Evolutionary conservation across 2,113 vertebrate species (phyloP).

Genomic region (Lepidothrix coronata): DNA sequence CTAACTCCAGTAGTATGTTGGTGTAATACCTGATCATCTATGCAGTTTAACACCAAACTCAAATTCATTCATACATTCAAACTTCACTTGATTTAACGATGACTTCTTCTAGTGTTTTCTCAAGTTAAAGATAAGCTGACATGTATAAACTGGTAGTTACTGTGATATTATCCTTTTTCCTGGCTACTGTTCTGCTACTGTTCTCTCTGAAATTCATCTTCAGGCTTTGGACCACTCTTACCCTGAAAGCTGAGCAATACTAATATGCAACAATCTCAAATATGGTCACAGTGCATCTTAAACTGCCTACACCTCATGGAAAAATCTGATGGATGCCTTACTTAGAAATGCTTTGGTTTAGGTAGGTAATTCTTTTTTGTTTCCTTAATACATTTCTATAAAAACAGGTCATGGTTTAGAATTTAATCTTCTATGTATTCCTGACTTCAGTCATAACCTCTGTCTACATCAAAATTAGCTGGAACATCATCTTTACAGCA

Average conservation of each 20-base stretch:
- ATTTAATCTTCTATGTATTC: constrained; percentile 37
- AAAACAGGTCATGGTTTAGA: constrained; percentile 28
- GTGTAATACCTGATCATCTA: neutral
- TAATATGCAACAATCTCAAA: neutral
- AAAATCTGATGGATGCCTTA: constrained; percentile 17
- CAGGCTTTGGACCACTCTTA: neutral
- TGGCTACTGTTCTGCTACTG: neutral
- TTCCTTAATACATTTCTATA: neutral
- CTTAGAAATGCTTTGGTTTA: constrained; percentile 20
- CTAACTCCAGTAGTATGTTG: neutral
- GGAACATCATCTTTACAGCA: neutral
- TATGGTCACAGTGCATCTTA: neutral
- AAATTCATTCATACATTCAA: neutral
- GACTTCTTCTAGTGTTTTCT: neutral
- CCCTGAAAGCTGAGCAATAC: neutral
- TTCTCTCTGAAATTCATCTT: neutral
- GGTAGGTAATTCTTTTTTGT: constrained; percentile 12
- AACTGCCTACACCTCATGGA: neutral
- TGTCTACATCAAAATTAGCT: neutral
- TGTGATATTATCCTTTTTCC: neutral
- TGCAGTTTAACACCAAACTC: neutral
- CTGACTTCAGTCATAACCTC: constrained; percentile 42
- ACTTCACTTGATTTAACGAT: neutral
- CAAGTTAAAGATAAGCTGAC: neutral
- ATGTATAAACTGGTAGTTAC: neutral